Evolutionary conservation across 2,113 vertebrate species (phyloP).

Genomic region (Amphilophus citrinellus): DNA sequence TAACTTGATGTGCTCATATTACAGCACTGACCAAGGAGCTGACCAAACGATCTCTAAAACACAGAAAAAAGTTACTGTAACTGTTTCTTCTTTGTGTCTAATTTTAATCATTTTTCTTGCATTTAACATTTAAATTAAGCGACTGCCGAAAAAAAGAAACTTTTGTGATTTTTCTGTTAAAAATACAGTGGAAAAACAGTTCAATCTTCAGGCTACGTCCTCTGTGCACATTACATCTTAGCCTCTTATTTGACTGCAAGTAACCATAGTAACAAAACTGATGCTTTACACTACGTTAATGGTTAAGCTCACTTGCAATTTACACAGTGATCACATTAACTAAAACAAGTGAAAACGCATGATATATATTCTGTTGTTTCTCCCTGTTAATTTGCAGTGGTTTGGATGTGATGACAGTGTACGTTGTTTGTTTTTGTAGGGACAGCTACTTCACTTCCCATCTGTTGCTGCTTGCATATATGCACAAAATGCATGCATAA

Average conservation of each 20-base stretch:
- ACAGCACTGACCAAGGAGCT: not conserved
- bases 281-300: conserved; percentile 42
- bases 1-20: not conserved
- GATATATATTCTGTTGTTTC: not conserved
- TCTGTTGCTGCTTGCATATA: not conserved
- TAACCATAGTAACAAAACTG: conserved; percentile 36
- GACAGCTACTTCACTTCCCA: not conserved
- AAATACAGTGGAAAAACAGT: not conserved
- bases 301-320: conserved; percentile 34
- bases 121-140: not conserved
- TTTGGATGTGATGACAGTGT: conserved; percentile 6
- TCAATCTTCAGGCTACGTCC: fast-evolving
- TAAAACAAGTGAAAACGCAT: conserved; percentile 10
- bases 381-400: not conserved
- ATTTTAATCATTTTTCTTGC: not conserved
- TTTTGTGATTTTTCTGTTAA: not conserved
- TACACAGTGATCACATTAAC: conserved; percentile 30
- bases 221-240: not conserved
- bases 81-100: not conserved
- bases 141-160: not conserved
- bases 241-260: not conserved
- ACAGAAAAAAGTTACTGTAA: not conserved
- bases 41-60: not conserved
- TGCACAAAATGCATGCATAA: no score
- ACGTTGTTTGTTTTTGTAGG: not conserved